Conservation (phyloP, 2,888 invertebrate genomes). For the Parochlus steinenii region DNA sequence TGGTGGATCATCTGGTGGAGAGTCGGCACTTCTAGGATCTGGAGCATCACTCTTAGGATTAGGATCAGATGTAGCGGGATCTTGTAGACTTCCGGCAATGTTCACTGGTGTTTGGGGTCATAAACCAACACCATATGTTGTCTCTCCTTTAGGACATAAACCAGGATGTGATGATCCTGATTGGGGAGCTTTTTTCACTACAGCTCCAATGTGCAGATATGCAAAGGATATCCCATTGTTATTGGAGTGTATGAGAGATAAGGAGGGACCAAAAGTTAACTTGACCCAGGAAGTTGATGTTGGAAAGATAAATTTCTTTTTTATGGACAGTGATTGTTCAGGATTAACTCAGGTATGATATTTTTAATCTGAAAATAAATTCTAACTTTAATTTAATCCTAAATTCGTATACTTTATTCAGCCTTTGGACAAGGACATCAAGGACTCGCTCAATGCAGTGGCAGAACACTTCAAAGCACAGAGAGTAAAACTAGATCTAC, state of each 20-base stretch:
- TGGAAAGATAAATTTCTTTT: slow-evolving; percentile 54
- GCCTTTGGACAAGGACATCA: slow-evolving; percentile 15
- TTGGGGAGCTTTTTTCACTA: slow-evolving; percentile 53
- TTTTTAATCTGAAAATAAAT: slow-evolving; percentile 26
- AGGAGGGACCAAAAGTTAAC: slow-evolving; percentile 31
- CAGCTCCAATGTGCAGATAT: slow-evolving; percentile 79
- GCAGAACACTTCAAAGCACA: slow-evolving; percentile 29
- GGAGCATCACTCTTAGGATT: slow-evolving; percentile 69
- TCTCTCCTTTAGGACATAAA: slow-evolving; percentile 49
- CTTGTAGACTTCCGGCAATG: slow-evolving; percentile 73
- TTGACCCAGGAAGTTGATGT: slow-evolving; percentile 34
- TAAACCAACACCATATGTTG: slow-evolving; percentile 58
- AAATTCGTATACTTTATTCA: too few relatives aligned
- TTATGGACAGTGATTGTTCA: slow-evolving; percentile 60
- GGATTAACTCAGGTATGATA: slow-evolving; percentile 35
- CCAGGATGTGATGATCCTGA: slow-evolving; percentile 41
- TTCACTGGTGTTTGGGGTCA: slow-evolving; percentile 90
- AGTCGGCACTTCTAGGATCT: slow-evolving; percentile 58
- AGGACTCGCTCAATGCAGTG: slow-evolving; percentile 19
- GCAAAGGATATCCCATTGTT: slow-evolving; percentile 66
- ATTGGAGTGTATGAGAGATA: slow-evolving; percentile 48
- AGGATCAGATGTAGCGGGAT: slow-evolving; percentile 82
- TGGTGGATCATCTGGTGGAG: slow-evolving; percentile 86
- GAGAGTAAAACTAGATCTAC: slow-evolving; percentile 43
- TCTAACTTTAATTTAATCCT: too few relatives aligned